Evolutionary conservation across 2,113 vertebrate species (phyloP), one percentile per base, ranked within the genome.

Genomic region (Macroglossus sobrinus): DNA sequence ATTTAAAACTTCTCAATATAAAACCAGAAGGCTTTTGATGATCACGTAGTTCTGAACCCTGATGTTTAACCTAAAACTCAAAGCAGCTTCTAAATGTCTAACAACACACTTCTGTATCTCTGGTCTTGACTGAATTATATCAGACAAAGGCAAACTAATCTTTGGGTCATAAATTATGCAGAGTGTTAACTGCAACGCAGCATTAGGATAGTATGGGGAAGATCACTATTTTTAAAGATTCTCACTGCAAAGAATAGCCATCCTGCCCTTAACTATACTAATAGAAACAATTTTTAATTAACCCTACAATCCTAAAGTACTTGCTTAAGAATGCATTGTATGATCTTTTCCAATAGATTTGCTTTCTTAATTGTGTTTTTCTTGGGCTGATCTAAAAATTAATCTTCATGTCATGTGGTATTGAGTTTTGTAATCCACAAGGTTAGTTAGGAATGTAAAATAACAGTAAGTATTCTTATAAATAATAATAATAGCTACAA

Each of bases 391-490:
- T 71, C 89, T 95, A 94, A 94, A 93, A 93, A 66, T 84, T 75
- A 93, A 78, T 84, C 69, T 71, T 89, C 35, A n/a, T 16, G 55
- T 61, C 88, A 59, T 33, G 10, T 79, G 63, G n/a, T 45, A 4
- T 24, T 82, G n/a, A 94, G 66, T 18, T 89, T 93, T 78, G 68
- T 69, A 68, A 84, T 71, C 84, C 84, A 47, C 87, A 86, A 50
- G 33, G 45, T 75, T 69, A 93, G 43, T 71, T 40, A 86, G 76
- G 87, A 93, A 96, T 87, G 84, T 90, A 89, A 89, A 89, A 93
- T 89, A 93, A 95, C 61, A 15, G 33, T 89, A 92, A 90, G 79
- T 81, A 84, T 97, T 95, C 93, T 95, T 96, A 93, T 35, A 95
- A 91, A 89, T 93, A 94, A 89, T 71, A 91, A 82, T 84, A 89